Conservation (phyloP, 2,113 vertebrate genomes). For the Python bivittatus region DNA sequence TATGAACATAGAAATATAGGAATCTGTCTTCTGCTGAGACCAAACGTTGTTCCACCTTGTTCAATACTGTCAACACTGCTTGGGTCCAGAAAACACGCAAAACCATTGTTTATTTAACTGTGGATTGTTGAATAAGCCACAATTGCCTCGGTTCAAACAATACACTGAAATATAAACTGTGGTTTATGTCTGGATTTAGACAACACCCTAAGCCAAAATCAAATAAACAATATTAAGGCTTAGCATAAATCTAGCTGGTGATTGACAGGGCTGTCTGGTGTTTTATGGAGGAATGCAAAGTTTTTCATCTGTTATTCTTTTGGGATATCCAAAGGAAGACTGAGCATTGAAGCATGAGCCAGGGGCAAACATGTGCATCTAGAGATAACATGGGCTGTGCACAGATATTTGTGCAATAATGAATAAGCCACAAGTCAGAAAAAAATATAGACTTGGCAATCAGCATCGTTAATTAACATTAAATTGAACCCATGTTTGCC, state of each 20-base stretch:
- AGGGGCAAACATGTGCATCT: neutral
- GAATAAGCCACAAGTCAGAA: conserved; percentile 28
- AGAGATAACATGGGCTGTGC: neutral
- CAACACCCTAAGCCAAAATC: neutral
- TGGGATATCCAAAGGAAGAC: neutral
- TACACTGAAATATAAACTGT: neutral
- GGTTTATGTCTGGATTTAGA: neutral
- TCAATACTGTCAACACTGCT: neutral
- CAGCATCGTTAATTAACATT: conserved; percentile 33
- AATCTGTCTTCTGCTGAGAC: neutral
- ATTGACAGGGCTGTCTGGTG: neutral
- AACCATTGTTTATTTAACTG: neutral
- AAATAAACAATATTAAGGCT: neutral
- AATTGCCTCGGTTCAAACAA: neutral
- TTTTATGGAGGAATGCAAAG: neutral
- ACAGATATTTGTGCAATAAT: neutral
- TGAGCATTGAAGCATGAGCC: accelerated
- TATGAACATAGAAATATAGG: neutral
- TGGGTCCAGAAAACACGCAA: neutral
- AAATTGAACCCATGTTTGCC: conserved; percentile 40
- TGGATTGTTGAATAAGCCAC: neutral
- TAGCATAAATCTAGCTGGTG: neutral
- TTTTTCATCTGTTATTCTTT: neutral
- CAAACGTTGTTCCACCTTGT: neutral
- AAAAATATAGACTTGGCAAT: conserved; percentile 7